Percentiles rank a stretch among this genome's conserved stretches.
Conservation (phyloP, 2,797 vertebrate species). For the Pristis pectinata region DNA sequence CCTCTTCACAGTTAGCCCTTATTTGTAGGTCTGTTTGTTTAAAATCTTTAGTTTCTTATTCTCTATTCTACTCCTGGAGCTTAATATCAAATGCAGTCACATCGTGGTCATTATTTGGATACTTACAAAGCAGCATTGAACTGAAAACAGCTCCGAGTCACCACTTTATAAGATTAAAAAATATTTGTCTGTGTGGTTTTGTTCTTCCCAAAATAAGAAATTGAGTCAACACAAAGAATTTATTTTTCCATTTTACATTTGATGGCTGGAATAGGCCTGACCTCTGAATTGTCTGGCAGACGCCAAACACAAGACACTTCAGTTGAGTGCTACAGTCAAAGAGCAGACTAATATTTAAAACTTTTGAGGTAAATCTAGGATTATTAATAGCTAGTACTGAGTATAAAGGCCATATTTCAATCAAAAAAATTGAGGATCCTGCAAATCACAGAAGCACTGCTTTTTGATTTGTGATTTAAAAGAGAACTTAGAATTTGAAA, state of each 20-base stretch:
- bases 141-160: background rate
- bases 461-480: background rate
- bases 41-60: background rate
- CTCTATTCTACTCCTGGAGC: background rate
- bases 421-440: background rate
- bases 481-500: background rate
- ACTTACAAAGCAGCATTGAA: background rate
- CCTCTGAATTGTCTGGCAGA: background rate
- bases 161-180: background rate
- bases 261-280: background rate
- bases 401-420: background rate
- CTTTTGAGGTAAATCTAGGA: background rate
- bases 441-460: background rate
- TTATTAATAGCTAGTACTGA: background rate
- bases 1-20: background rate
- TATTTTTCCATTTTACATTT: background rate
- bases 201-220: background rate
- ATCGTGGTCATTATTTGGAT: background rate
- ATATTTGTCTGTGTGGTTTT: background rate
- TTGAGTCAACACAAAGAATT: background rate
- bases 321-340: background rate
- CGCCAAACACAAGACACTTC: background rate
- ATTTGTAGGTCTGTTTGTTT: background rate
- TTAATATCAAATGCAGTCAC: background rate
- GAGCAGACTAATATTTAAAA: background rate